Base-by-base conservation (phyloP, 1,140 invertebrate genomes). In the Temnothorax longispinosus region DNA sequence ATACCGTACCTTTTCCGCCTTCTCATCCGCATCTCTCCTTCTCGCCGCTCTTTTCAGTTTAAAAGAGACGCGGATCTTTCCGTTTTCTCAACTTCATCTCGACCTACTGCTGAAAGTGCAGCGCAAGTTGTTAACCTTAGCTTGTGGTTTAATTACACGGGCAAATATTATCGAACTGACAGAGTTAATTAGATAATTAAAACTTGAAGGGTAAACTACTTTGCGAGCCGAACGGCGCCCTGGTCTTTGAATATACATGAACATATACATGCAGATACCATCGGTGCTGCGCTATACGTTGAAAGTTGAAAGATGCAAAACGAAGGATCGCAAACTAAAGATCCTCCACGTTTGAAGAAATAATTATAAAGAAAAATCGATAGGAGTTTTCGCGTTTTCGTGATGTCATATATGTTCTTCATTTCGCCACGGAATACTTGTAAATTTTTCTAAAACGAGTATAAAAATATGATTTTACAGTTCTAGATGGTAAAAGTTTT, bases 131-230 rank as follows among this genome's bases (percentile, higher is more conserved):
- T 89, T 90, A 92, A 88, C 81, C 87, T 85, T 90, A 90, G 82
- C 58, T 87, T 81, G 89, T 85, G 81, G 89, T 93, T 92, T 93
- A 93, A 93, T 92, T 93, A 92, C 91, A 90, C 87, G 88, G 84
- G 92, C 91, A 93, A 92, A 93, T 93, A 92, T 93, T 93, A 93
- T 93, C 90, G 93, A 92, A 92, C 91, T 87, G 89, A 86, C 88
- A 69, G 82, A 93, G 91, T 93, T 93, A 93, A 93, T 93, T 93
- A 93, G 92, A 93, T 93, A 93, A 93, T 93, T 93, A 92, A 93
- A 93, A 93, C 92, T 93, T 92, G 91, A 91, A 90, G 91, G 87
- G 92, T 91, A 92, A 92, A 92, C 89, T 90, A 92, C 93, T 92
- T 92, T 86, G 65, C 85, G 47, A 81, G 64, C n/a, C 72, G 64